A percentile compares a stretch with the other conserved stretches of the same genome.
Evolutionary conservation across 2,797 vertebrate genomes (phyloP).

Genomic region (Scleropages formosus): DNA sequence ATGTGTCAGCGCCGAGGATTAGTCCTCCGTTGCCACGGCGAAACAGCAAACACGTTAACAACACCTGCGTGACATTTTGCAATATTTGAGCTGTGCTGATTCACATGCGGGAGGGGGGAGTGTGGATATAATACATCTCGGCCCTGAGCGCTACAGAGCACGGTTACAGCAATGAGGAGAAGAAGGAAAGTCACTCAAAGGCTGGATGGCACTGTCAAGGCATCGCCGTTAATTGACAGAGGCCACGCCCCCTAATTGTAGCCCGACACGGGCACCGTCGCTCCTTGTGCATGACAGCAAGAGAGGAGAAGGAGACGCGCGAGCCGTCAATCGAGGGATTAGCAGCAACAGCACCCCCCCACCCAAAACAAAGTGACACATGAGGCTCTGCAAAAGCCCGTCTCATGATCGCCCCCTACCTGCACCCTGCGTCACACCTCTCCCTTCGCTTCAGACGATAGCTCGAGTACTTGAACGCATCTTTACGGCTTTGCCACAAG

Average conservation of each 20-base stretch:
- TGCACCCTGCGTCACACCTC: slow-evolving; percentile 48
- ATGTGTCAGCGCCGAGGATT: slow-evolving; percentile 50
- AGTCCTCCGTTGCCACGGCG: slow-evolving; percentile 37
- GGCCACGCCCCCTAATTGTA: slow-evolving; percentile 39
- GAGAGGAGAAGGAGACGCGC: slow-evolving; percentile 27
- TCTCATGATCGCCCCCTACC: no score
- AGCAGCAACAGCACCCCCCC: slow-evolving; percentile 57
- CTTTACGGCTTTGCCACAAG: no score
- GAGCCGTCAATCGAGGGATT: slow-evolving; percentile 58
- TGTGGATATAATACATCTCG: not conserved
- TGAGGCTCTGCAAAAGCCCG: slow-evolving; percentile 51
- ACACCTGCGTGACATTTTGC: not conserved
- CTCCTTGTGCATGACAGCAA: slow-evolving; percentile 40
- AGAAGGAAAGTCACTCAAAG: not conserved
- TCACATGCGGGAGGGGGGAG: not conserved
- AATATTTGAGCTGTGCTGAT: not conserved
- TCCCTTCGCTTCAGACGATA: slow-evolving; percentile 25
- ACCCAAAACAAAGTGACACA: slow-evolving; percentile 42
- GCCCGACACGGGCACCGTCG: slow-evolving; percentile 35
- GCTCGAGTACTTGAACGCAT: no score
- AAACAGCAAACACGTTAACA: not conserved
- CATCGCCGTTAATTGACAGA: slow-evolving; percentile 46
- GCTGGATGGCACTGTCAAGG: slow-evolving; percentile 42
- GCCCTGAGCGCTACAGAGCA: not conserved
- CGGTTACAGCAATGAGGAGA: not conserved